phyloP scores from a whole-genome alignment of 92 coral and sea anemone species.

The Epizoanthus ramosus region DNA sequence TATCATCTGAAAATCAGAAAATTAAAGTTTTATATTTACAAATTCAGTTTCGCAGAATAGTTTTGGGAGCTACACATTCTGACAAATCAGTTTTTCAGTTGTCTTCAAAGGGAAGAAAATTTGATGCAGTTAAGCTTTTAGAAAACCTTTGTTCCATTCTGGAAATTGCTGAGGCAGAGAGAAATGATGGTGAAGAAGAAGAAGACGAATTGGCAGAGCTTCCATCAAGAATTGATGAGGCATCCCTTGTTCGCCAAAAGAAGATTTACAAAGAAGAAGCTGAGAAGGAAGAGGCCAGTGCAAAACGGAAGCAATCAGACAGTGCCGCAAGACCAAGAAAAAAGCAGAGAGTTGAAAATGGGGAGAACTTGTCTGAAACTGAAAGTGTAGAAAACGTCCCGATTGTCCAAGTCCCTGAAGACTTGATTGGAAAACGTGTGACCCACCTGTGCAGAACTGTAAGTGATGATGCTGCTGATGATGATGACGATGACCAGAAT shows the following conservation, averaged over 20 bases:
- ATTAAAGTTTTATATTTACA: constrained; percentile 29
- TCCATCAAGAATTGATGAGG: constrained; percentile 28
- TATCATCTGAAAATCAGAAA: not conserved
- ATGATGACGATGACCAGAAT: constrained; percentile 31
- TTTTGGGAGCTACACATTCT: constrained; percentile 43
- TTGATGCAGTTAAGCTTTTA: constrained; percentile 14
- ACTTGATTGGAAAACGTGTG: constrained; percentile 47
- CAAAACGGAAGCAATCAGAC: constrained; percentile 15
- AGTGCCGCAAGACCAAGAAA: constrained; percentile 13
- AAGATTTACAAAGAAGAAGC: constrained; percentile 34
- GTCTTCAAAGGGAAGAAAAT: constrained; percentile 32
- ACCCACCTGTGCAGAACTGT: constrained; percentile 32
- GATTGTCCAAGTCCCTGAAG: constrained; percentile 47
- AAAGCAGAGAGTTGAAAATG: not conserved
- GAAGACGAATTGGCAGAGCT: constrained; percentile 5
- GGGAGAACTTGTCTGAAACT: constrained; percentile 12
- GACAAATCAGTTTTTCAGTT: constrained; percentile 44
- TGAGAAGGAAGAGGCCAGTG: constrained; percentile 18
- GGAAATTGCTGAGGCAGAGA: constrained; percentile 22
- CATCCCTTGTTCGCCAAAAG: constrained; percentile 34
- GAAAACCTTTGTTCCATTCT: constrained; percentile 47
- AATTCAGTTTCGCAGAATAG: constrained; percentile 44
- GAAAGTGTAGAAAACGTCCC: constrained; percentile 31
- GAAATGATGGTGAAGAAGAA: not conserved
- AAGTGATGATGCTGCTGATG: constrained; percentile 3